Evolutionary conservation across 1,140 invertebrate genomes (phyloP).

Genomic region (Drosophila kepulauana): DNA sequence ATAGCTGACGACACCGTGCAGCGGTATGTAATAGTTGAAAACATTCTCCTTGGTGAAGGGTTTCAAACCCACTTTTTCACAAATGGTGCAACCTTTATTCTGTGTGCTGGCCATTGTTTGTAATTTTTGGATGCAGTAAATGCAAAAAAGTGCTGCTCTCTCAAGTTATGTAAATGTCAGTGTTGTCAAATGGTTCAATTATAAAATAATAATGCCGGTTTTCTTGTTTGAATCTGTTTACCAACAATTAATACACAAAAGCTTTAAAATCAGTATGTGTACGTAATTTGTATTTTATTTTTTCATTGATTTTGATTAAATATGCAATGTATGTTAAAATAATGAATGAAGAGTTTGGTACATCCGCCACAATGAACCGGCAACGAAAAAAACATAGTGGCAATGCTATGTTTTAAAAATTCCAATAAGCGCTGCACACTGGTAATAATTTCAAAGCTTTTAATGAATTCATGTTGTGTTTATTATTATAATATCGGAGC

Average conservation of each 20-base stretch:
- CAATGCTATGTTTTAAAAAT: background rate
- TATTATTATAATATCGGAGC: too few species aligned
- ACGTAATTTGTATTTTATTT: background rate
- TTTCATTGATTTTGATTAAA: conserved; percentile 14
- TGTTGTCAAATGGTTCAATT: conserved; percentile 43
- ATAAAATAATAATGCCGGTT: conserved; percentile 34
- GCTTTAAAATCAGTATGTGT: background rate
- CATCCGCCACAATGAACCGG: conserved; percentile 48
- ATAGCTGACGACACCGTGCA: conserved; percentile 87
- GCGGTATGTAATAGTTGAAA: conserved; percentile 88
- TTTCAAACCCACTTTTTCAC: conserved; percentile 86
- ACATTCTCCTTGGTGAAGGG: conserved; percentile 87
- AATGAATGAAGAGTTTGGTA: background rate
- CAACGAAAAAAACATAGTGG: background rate
- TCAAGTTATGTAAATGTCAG: conserved; percentile 73
- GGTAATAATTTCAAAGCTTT: too few species aligned
- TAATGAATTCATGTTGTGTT: too few species aligned
- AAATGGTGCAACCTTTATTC: conserved; percentile 73
- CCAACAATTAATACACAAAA: background rate
- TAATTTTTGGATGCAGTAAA: conserved; percentile 19
- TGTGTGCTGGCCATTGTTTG: conserved; percentile 67
- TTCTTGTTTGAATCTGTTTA: background rate
- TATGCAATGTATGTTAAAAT: conserved; percentile 12
- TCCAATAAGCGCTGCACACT: background rate
- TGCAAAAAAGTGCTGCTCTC: conserved; percentile 62